Base-by-base conservation (phyloP, 2,797 vertebrate species). In the Leptatherina wallacei region DNA sequence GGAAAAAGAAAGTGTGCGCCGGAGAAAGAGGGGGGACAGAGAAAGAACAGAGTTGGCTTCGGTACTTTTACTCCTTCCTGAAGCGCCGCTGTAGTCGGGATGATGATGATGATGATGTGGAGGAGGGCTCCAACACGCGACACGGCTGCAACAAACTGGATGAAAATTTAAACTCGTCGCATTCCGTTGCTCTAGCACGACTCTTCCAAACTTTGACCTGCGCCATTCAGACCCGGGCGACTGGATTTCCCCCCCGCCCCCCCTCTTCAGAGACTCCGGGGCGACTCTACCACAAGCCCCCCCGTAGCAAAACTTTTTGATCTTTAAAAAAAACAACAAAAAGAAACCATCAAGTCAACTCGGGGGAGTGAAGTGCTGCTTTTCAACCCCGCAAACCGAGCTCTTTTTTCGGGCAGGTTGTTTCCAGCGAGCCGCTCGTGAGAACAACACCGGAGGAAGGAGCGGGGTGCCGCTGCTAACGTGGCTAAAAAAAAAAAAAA, bases 1-100 rank as follows among this genome's bases (percentile, higher is more conserved):
- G 92, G 94, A 93, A 94, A 94, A 94, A 93, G 87, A 85, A 94
- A 94, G 88, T 93, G 78, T 60, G 86, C 69, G 78, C 79, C 63
- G 89, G 87, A 89, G 88, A 86, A 85, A 90, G 84, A 89, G 47
- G 82, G 71, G 84, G 81, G 79, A 69, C 82, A 74, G 88, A 89
- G 86, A 91, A 44, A 67, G 61, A 83, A 70, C 22, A 36, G 73
- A 84, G 54, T 73, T 83, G 69, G 69, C 77, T 72, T 70, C 61
- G 65, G 59, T 69, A 83, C 78, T 83, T 85, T 83, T 80, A 79
- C 80, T 75, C 61, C 52, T 61, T 61, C 64, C 63, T 9, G 65
- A 69, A 70, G 74, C 77, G 44, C 80, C 72, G 72, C 76, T 65
- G 89, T 72, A 80, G 65, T 84, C 49, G 70, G 35, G 81, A 85